phyloP scores from a whole-genome alignment of 2,797 vertebrate genomes.

The Myripristis jacobus region DNA sequence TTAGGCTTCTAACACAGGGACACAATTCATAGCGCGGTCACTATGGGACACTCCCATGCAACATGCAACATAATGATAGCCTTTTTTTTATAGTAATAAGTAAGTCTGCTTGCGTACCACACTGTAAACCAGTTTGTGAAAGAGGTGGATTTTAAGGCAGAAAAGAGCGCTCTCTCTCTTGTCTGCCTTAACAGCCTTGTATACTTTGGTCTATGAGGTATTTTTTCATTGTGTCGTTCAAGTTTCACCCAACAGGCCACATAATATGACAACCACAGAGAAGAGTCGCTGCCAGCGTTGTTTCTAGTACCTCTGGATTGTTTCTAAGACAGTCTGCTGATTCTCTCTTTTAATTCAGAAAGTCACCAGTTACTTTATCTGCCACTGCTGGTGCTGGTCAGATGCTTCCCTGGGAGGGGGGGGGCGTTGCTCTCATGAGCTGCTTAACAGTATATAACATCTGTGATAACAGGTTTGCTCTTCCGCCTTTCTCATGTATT shows the following conservation, averaged over 20 bases:
- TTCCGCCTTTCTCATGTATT: too few species aligned
- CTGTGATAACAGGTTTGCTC: too few species aligned
- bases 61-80: neutral
- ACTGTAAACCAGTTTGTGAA: neutral
- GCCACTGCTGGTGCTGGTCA: too few species aligned
- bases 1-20: conserved; percentile 40
- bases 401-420: too few species aligned
- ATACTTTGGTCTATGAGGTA: neutral
- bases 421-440: too few species aligned
- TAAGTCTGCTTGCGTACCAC: neutral
- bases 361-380: neutral
- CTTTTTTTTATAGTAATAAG: too few species aligned
- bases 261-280: neutral
- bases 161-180: neutral
- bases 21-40: conserved; percentile 22
- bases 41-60: neutral
- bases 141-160: neutral
- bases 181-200: too few species aligned
- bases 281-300: neutral
- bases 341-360: neutral
- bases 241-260: neutral
- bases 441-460: too few species aligned
- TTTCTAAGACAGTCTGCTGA: neutral
- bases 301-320: neutral
- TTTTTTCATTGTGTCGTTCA: neutral